Base-by-base conservation (phyloP, 2,888 invertebrate genomes). In the Hetaerina titia region DNA sequence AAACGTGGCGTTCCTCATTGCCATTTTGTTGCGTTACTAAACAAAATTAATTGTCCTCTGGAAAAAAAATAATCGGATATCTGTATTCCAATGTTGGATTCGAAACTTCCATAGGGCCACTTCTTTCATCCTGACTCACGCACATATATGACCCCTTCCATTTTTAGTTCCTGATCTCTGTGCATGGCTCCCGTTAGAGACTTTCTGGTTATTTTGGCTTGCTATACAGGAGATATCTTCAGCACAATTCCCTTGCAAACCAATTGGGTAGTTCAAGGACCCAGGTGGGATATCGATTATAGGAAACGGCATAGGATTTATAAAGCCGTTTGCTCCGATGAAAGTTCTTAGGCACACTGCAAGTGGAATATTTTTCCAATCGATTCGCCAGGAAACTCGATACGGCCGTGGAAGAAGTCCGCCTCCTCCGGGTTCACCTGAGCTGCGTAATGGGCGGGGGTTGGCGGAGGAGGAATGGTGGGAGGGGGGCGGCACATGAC, bases 361-460 rank as follows among this genome's bases (percentile, higher is more conserved):
- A 25, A 31, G 81, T 81, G 81, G 81, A 81, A 81, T 81, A 81
- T 31, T 31, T 81, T 81, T 31, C 81, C 22, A 81, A 81, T 81
- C 81, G 81, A 81, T 81, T 81, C 81, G 81, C 17, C 17, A 8
- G 69, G 69, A n/a, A 69, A 69, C 69, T 69, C 69, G 69, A 69
- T 69, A 19, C 69, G 22, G 69, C 69, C 69, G 69, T n/a, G n/a
- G 69, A 81, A 15, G 25, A 15, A 81, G 81, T 81, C 81, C 25
- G 22, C 81, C 81, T 81, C 81, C 81, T 81, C 31, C 81, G 81
- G 15, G 31, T 31, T 81, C 81, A 81, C 81, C 15, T 31, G 25
- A 25, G 81, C 11, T 81, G 81, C 81, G 25, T 31, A 31, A 31
- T n/a, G 19, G 25, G 9, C 13, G 4, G 25, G 31, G 69, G 69